These are phyloP conservation scores for Pachypanchax playfairii DNA, from an alignment of 2,113 vertebrate genomes.

Conservation along the genomic window DNA sequence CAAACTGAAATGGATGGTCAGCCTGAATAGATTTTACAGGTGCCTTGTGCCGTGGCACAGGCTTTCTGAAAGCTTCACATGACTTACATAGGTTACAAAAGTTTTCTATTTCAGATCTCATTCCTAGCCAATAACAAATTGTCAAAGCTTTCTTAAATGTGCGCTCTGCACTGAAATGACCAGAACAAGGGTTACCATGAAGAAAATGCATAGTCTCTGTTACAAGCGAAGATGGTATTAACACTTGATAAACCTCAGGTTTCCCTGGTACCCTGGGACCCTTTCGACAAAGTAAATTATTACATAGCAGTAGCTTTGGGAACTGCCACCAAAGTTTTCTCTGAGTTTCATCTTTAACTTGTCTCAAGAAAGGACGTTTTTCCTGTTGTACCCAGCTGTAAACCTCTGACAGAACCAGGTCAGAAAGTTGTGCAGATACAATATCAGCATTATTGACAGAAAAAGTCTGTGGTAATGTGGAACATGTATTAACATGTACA, in stretches of 20 bases:
- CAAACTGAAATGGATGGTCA: no score
- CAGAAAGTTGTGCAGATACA: neutral
- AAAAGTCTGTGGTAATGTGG: neutral
- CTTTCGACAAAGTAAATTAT: neutral
- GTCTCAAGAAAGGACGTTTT: neutral
- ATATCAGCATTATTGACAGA: neutral
- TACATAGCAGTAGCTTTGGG: neutral
- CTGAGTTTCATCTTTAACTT: neutral
- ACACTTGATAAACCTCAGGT: neutral
- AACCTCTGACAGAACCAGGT: neutral
- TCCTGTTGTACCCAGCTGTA: neutral
- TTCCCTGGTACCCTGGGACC: neutral
- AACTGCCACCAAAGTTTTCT: conserved; percentile 1
- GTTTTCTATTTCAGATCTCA: neutral
- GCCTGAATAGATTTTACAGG: no score
- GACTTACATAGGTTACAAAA: neutral
- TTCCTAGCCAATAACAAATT: neutral
- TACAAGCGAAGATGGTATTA: neutral
- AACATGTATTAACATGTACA: neutral
- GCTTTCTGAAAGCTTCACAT: no score
- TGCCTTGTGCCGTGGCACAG: no score
- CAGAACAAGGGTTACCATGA: neutral
- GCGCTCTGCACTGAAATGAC: neutral
- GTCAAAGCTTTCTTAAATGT: conserved; percentile 1
- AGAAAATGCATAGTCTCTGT: neutral